Evolutionary conservation across 2,113 vertebrate species (phyloP).

Genomic region (Seriola rivoliana): DNA sequence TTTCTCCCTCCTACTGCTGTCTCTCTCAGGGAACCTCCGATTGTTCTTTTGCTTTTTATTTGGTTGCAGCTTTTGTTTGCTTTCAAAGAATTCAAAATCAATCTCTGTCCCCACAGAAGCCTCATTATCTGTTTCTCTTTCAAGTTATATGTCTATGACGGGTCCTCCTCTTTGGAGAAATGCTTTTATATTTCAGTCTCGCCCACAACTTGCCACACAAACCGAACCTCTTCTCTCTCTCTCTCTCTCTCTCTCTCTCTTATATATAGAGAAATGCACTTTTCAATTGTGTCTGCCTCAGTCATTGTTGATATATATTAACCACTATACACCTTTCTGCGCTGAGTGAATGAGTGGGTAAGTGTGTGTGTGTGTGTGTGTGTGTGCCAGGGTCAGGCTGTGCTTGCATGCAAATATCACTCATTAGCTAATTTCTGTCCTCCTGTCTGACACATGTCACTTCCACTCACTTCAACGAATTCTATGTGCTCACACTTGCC

Average conservation of each 20-base stretch:
- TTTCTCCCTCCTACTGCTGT: conserved; percentile 15
- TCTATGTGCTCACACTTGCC: conserved; percentile 27
- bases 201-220: neutral
- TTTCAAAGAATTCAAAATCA: conserved; percentile 58
- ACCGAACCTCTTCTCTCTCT: neutral
- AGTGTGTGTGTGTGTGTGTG: conserved; percentile 15
- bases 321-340: neutral
- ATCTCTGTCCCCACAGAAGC: conserved; percentile 36
- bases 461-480: conserved; percentile 55
- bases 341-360: neutral
- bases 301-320: neutral
- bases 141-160: conserved; percentile 1
- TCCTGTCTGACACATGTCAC: conserved; percentile 66
- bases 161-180: conserved; percentile 16
- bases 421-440: conserved; percentile 57
- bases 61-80: conserved; percentile 39
- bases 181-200: conserved; percentile 19
- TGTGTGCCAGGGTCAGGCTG: conserved; percentile 19
- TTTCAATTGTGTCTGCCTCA: neutral
- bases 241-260: no score
- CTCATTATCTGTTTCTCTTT: conserved; percentile 32
- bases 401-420: conserved; percentile 29
- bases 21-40: conserved; percentile 31
- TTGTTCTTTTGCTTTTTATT: conserved; percentile 50
- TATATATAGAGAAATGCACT: neutral